Conservation (phyloP, 2,113 vertebrate genomes). For the Gulo gulo region DNA sequence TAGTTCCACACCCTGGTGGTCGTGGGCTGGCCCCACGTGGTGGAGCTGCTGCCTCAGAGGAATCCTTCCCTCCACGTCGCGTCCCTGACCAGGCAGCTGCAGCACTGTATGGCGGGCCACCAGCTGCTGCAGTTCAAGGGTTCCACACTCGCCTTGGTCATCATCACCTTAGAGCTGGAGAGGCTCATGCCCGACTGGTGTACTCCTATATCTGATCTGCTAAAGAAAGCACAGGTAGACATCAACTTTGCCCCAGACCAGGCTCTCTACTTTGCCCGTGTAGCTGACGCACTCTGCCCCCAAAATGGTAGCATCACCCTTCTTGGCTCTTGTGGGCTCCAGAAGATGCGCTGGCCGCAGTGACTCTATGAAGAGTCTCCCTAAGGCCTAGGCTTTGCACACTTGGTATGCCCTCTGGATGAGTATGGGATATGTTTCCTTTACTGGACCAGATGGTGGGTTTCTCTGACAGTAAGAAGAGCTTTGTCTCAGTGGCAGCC, state of each 20-base stretch:
- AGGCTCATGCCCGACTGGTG: conserved; percentile 90
- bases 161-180: conserved; percentile 98
- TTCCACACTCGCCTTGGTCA: conserved; percentile 96
- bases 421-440: background rate
- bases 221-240: conserved; percentile 94
- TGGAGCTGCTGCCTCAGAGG: conserved; percentile 88
- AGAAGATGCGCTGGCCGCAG: background rate
- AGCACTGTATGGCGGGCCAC: conserved; percentile 99
- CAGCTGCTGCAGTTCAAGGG: conserved; percentile 97
- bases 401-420: background rate
- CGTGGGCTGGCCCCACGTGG: conserved; percentile 85
- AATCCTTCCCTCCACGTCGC: conserved; percentile 92
- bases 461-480: background rate
- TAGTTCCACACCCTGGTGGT: conserved; percentile 91
- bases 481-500: background rate
- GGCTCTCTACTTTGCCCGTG: background rate
- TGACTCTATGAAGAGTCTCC: background rate
- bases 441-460: background rate
- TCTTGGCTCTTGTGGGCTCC: background rate
- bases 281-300: background rate
- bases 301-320: background rate
- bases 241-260: conserved; percentile 74
- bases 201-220: conserved; percentile 90
- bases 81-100: conserved; percentile 97
- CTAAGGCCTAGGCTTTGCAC: background rate